Evolutionary conservation across 2,888 invertebrate genomes (phyloP).

Genomic region (Nomada fucata): DNA sequence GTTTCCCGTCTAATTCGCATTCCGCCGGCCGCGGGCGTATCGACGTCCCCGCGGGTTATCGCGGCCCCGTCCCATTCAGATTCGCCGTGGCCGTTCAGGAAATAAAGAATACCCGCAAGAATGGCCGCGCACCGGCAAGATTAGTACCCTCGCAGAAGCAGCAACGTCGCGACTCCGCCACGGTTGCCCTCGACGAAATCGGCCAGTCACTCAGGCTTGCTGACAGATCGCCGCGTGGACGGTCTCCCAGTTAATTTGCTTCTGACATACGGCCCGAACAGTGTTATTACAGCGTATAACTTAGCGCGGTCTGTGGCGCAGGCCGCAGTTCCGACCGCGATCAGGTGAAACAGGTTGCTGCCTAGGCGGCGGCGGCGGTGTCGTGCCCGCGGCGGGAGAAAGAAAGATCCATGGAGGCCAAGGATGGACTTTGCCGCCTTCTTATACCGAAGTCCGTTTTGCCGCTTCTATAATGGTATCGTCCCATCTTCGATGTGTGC

Average conservation of each 20-base stretch:
- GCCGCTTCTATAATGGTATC: conserved; percentile 73
- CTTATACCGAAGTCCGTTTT: conserved; percentile 66
- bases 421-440: conserved; percentile 64
- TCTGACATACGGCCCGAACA: conserved; percentile 53
- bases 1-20: conserved; percentile 49
- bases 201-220: conserved; percentile 28
- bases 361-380: conserved; percentile 29
- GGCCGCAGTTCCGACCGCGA: conserved; percentile 43
- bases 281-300: conserved; percentile 61
- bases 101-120: conserved; percentile 41
- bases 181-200: conserved; percentile 17
- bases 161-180: background rate
- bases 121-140: conserved; percentile 20
- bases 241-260: conserved; percentile 60
- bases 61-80: conserved; percentile 28
- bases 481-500: conserved; percentile 68
- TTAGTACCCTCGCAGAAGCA: background rate
- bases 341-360: conserved; percentile 67
- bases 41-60: conserved; percentile 27
- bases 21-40: conserved; percentile 18
- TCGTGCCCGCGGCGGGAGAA: conserved; percentile 33
- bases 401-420: conserved; percentile 51
- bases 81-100: conserved; percentile 24
- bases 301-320: conserved; percentile 46
- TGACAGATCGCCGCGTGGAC: conserved; percentile 58